These are phyloP conservation scores for Drosophila sproati DNA, from an alignment of 1,140 invertebrate species.

Conservation along the genomic window DNA sequence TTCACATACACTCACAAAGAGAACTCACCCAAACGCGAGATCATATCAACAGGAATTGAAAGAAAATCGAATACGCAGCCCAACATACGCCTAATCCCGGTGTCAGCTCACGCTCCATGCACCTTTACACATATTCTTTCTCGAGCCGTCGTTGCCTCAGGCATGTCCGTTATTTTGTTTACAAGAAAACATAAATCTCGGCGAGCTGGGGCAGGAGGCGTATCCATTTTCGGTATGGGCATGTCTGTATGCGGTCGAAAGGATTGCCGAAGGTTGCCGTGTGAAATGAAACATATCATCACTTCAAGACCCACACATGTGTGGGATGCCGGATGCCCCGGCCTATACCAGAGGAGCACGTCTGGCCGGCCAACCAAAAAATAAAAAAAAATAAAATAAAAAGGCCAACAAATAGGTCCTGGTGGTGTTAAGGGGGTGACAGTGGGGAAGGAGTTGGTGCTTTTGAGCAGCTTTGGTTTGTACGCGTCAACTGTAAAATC, in stretches of 20 bases:
- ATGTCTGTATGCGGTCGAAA: constrained; percentile 77
- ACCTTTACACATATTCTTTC: constrained; percentile 12
- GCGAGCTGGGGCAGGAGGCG: constrained; percentile 32
- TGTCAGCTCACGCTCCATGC: constrained; percentile 51
- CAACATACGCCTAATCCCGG: constrained; percentile 67
- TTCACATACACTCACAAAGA: constrained; percentile 13
- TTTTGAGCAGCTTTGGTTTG: constrained; percentile 66
- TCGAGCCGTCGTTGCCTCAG: constrained; percentile 35
- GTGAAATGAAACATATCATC: constrained; percentile 83
- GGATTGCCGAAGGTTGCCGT: constrained; percentile 72
- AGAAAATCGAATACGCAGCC: constrained; percentile 69
- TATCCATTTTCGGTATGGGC: constrained; percentile 37
- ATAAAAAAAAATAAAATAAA: constrained; percentile 30
- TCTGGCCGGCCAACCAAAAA: constrained; percentile 28
- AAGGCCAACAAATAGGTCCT: constrained; percentile 25
- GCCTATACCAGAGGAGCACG: constrained; percentile 36
- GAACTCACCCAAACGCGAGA: constrained; percentile 17
- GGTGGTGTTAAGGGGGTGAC: neutral
- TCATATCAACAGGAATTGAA: constrained; percentile 47
- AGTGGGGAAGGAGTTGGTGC: neutral
- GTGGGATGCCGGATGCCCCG: constrained; percentile 40
- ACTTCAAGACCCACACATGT: constrained; percentile 57
- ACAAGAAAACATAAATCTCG: constrained; percentile 82
- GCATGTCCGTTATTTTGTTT: constrained; percentile 82
- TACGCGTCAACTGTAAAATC: constrained; percentile 82